Evolutionary conservation across 2,113 vertebrate genomes (phyloP), one percentile per base, ranked within the genome.

Genomic region (Paedocypris sp.): DNA sequence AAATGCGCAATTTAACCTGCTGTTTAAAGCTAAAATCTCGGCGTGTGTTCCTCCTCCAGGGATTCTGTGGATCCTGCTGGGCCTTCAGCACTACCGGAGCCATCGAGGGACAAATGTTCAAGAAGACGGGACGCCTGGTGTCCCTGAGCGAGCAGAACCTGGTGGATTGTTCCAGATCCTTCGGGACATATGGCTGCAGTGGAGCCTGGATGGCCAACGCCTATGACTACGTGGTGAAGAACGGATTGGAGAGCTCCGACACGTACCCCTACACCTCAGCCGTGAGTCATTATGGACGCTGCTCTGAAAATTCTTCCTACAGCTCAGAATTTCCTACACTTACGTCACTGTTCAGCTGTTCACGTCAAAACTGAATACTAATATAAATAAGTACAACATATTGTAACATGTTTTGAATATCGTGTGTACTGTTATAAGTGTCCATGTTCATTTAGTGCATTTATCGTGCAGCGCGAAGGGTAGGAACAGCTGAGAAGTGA

Each of bases 1-100:
- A n/a, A n/a, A n/a, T n/a, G n/a, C n/a, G n/a, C n/a, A n/a, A n/a
- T n/a, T n/a, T n/a, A 5, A n/a, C 8, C 22, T 7, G 9, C 26
- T 5, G 36, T 29, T 33, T 13, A n/a, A 18, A 8, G n/a, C 12
- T 9, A 47, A 28, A 36, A 16, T 4, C 0, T 3, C 11, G 31
- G 19, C 23, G 60, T 67, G 26, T 53, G 1, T 2, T 62, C 7
- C 69, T 6, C 22, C 49, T 35, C 5, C 60, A 87, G 86, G 83
- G 85, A 18, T 85, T 75, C 70, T 88, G 86, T 70, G 85, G 86
- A 25, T 88, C 85, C 0, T 88, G 86, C 69, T 88, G 86, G 86
- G 84, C 86, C 12, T 87, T 88, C 68, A 88, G 86, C 76, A 87
- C 86, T 23, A 88, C 85, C 0, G 86, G 86, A 26, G 85, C 84